These are phyloP conservation scores for Chymomyza caudatula DNA, from an alignment of 2,888 invertebrate genomes.

Conservation along the genomic window DNA sequence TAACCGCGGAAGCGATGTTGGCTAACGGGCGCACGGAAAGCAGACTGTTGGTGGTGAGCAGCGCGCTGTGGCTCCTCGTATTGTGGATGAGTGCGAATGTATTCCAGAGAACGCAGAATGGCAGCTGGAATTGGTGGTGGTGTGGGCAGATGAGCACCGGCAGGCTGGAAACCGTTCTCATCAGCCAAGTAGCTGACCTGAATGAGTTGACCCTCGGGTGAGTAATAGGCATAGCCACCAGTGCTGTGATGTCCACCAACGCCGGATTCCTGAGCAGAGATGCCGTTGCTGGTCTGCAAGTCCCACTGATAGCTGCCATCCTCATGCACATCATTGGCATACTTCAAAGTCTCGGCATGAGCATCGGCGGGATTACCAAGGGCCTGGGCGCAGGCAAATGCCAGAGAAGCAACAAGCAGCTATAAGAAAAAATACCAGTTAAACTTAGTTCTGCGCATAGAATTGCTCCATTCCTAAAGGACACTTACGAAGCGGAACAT, in stretches of 20 bases:
- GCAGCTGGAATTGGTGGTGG: constrained; percentile 73
- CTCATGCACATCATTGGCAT: constrained; percentile 43
- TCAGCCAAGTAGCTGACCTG: constrained; percentile 66
- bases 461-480: background rate
- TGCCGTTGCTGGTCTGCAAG: constrained; percentile 82
- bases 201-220: constrained; percentile 70
- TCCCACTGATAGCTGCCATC: constrained; percentile 78
- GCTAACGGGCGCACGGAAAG: background rate
- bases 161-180: constrained; percentile 72
- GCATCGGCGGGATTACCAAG: constrained; percentile 33
- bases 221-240: constrained; percentile 58
- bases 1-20: background rate
- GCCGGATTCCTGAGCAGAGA: constrained; percentile 80
- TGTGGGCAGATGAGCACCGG: constrained; percentile 66
- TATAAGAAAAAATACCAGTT: constrained; percentile 1
- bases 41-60: background rate
- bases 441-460: background rate
- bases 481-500: constrained; percentile 67
- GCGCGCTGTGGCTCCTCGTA: constrained; percentile 38
- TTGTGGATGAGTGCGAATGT: constrained; percentile 72
- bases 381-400: constrained; percentile 49
- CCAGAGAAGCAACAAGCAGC: constrained; percentile 53
- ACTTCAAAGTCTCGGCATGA: constrained; percentile 36
- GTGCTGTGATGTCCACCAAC: constrained; percentile 78
- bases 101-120: constrained; percentile 67